Evolutionary conservation across 2,797 vertebrate genomes (phyloP), one percentile per base, ranked within the genome.

Genomic region (Anomalospiza imberbis): DNA sequence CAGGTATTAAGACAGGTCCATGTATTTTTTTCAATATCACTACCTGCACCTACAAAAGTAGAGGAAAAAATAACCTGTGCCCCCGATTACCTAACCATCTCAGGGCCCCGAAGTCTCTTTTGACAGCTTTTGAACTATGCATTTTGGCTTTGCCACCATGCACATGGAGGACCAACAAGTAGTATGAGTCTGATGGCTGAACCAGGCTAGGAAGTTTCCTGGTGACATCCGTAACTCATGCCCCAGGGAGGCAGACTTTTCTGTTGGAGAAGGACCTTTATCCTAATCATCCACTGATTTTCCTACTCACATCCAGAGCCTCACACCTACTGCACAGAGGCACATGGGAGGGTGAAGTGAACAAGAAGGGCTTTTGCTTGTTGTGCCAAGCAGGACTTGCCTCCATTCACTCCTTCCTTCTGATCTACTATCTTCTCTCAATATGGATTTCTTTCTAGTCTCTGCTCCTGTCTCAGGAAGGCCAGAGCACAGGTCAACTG

Each of bases 181-280:
- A 17, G 6, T 1, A 10, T 4, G 5, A 48, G 31, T 24, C 31
- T 12, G 12, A 42, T 21, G 21, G 17, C 10, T 34, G 13, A 74
- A 61, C 6, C 18, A 36, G 48, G 7, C 34, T 21, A 13, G 8
- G n/a, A 66, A 53, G 55, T 29, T 54, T 62, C 42, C 28, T 38
- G 36, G 24, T 5, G 5, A 63, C 1, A 1, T 3, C 13, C 1
- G 1, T 6, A 51, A 32, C 14, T 34, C 44, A 50, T 1, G 0
- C 2, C 11, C 28, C 24, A 38, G 24, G 9, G 20, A 83, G 14
- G 8, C 6, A 57, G 24, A 34, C 24, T 29, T 36, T 19, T 14
- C 22, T 50, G 22, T 0, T n/a, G 19, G 13, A 36, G 26, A 36
- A 48, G 26, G 4, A 75, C 11, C 32, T 55, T 26, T 5, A 2